A percentile compares a stretch with the other conserved stretches of the same genome.
Conservation (phyloP, 1,140 invertebrate species). For the Druon quercuslanigerum region DNA sequence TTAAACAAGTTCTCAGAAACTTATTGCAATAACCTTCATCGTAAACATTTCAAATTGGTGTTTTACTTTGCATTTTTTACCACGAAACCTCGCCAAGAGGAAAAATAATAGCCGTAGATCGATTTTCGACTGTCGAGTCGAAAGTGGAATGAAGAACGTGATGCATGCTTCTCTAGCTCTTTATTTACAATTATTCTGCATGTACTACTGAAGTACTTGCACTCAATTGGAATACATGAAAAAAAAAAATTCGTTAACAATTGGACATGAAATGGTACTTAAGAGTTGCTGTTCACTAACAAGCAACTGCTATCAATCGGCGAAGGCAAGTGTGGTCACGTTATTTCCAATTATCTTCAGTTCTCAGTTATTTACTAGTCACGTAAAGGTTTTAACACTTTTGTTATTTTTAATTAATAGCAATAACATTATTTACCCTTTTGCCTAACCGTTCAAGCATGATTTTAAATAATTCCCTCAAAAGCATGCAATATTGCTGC, state of each 20-base stretch:
- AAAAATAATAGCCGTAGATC: conserved; percentile 20
- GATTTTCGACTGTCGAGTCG: conserved; percentile 12
- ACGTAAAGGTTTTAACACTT: too few species aligned
- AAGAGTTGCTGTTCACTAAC: conserved; percentile 48
- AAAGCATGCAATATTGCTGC: too few species aligned
- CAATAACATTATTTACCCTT: too few species aligned
- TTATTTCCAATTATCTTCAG: too few species aligned
- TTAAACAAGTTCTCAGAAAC: conserved; percentile 11
- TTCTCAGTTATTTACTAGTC: too few species aligned
- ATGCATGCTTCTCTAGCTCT: conserved; percentile 22
- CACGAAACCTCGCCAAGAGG: conserved; percentile 15
- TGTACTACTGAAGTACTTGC: conserved; percentile 32
- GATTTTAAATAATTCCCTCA: not conserved
- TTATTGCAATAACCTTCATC: conserved; percentile 24
- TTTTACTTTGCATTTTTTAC: conserved; percentile 28
- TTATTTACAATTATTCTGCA: conserved; percentile 30
- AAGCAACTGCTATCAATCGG: conserved; percentile 72
- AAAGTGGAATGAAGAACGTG: conserved; percentile 21
- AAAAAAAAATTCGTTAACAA: not conserved
- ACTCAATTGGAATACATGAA: not conserved
- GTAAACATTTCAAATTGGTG: conserved; percentile 16
- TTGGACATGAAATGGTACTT: not conserved
- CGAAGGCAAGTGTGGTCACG: conserved; percentile 70
- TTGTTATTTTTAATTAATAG: too few species aligned
- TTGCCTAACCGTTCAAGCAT: too few species aligned